Conservation (phyloP, 2,113 vertebrate species). For the Mormyrus lacerda region DNA sequence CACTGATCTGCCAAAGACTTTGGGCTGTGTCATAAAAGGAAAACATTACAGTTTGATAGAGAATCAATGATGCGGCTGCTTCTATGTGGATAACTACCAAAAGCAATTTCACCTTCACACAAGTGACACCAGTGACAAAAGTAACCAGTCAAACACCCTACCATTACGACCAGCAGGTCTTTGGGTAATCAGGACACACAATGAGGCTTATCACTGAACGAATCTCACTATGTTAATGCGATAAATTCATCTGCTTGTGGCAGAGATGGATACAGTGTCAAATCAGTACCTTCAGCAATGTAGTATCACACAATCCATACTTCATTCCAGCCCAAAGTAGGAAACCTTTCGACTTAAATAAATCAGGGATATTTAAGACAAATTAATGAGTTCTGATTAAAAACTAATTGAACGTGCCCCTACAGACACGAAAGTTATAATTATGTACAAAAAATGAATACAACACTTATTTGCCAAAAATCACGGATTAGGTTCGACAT, state of each 20-base stretch:
- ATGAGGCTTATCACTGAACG: background rate
- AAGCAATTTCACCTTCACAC: background rate
- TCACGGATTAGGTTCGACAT: background rate
- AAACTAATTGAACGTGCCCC: background rate
- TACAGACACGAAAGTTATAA: background rate
- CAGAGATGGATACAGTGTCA: background rate
- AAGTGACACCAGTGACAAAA: background rate
- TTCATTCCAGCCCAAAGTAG: background rate
- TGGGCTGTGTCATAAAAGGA: background rate
- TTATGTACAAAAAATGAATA: background rate
- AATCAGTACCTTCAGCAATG: background rate
- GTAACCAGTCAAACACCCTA: background rate
- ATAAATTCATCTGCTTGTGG: background rate
- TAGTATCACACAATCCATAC: background rate
- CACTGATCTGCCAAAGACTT: background rate
- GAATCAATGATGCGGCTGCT: slow-evolving; percentile 5
- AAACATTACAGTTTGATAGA: slow-evolving; percentile 3
- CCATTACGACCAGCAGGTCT: background rate
- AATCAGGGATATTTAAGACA: background rate
- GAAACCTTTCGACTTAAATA: background rate
- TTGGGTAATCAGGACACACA: background rate
- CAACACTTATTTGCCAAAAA: background rate
- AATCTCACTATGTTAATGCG: background rate
- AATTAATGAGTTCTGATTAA: background rate
- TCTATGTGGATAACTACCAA: background rate